Evolutionary conservation across 1,140 invertebrate species (phyloP).

Genomic region (Luehdorfia chinensis): DNA sequence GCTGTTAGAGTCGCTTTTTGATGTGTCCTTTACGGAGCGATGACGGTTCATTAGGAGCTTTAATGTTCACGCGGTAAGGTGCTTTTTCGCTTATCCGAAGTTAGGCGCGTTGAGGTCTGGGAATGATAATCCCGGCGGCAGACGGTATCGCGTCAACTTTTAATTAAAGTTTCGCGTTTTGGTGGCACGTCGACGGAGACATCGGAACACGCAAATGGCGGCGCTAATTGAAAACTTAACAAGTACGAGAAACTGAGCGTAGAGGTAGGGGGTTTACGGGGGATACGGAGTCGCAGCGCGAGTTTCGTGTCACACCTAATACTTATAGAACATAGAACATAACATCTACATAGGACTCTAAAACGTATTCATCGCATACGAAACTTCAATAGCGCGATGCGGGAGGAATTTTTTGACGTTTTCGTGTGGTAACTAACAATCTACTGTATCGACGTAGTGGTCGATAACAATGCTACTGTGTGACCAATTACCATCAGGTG

Average conservation of each 20-base stretch:
- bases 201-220: conserved; percentile 13
- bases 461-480: too few species aligned
- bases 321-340: too few species aligned
- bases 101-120: too few species aligned
- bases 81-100: conserved; percentile 34
- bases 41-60: not conserved
- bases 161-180: conserved; percentile 43
- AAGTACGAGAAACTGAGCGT: not conserved
- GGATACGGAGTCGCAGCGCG: not conserved
- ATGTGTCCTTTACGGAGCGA: not conserved
- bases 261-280: not conserved
- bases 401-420: too few species aligned
- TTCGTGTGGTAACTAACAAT: too few species aligned
- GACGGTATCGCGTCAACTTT: conserved; percentile 39
- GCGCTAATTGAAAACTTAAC: conserved; percentile 16
- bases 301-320: too few species aligned
- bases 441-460: too few species aligned
- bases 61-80: conserved; percentile 26
- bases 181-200: conserved; percentile 7
- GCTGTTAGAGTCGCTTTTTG: conserved; percentile 45
- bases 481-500: too few species aligned
- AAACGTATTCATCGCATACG: too few species aligned
- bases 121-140: conserved; percentile 35
- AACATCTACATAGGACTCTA: too few species aligned
- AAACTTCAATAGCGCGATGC: too few species aligned